Evolutionary conservation across 2,888 invertebrate genomes (phyloP), one percentile per base, ranked within the genome.

Genomic region (Tenthredo amoena): DNA sequence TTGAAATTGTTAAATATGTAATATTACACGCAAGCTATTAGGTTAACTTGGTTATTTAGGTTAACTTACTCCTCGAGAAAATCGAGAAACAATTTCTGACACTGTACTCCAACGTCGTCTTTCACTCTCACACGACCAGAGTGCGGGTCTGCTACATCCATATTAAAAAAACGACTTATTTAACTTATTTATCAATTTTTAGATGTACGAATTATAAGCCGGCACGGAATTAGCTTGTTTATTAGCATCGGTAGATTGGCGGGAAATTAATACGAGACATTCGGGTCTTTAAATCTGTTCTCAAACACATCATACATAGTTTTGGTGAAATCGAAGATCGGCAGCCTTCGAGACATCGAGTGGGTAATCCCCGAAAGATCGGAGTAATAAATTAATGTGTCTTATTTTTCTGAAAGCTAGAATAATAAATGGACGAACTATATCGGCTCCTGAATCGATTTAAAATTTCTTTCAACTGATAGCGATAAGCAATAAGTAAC

Each of bases 81-180:
- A 93, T 98, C 98, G 92, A 99, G 98, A 93, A 99, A 99, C 68
- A 99, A 94, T 94, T 99, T 99, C 93, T 99, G 99, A 92, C 98
- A 98, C 86, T 98, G 96, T 62, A 98, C 96, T 88, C 98, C 99
- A 89, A 99, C 97, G 92, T 98, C 98, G 94, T 99, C 99, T 92
- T 96, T 97, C 0, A 98, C 97, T 90, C 96, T 96, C 87, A 95
- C 94, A 92, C 96, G 97, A 47, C 96, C 97, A 86, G 95, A 95
- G 93, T 96, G 96, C 86, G 96, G 94, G 91, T 97, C 97, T 72
- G 96, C 96, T 91, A 97, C 96, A 96, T 98, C 98, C 98, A 97
- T 98, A 21, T 81, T 40, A 21, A 10, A 76, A 81, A 1, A 62
- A 55, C n/a, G 87, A 89, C 93, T 65, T 77, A 86, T 82, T 58